These are phyloP conservation scores for Maniola hyperantus DNA, from an alignment of 2,888 invertebrate genomes.

Conservation along the genomic window DNA sequence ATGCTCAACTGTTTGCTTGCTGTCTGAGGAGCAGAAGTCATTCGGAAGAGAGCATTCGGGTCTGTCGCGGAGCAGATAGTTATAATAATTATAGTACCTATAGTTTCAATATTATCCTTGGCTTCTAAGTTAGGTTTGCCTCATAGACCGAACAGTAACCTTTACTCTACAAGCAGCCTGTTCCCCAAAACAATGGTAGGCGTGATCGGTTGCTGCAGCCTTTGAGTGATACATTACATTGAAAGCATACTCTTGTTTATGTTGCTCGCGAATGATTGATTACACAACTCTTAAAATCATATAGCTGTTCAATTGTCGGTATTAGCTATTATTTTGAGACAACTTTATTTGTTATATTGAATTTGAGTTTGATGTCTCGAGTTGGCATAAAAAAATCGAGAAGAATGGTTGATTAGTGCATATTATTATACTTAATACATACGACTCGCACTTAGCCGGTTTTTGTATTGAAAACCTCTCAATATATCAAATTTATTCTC, in stretches of 20 bases:
- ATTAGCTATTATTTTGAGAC: slow-evolving; percentile 21
- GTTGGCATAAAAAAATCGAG: neutral
- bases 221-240: slow-evolving; percentile 39
- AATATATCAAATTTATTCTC: too few relatives aligned
- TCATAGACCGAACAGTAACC: slow-evolving; percentile 15
- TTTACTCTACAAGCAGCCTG: slow-evolving; percentile 22
- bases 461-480: too few relatives aligned
- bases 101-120: slow-evolving; percentile 4
- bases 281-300: slow-evolving; percentile 35
- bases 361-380: slow-evolving; percentile 11
- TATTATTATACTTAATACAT: too few relatives aligned
- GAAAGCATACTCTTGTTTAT: slow-evolving; percentile 53
- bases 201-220: slow-evolving; percentile 34
- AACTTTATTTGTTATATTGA: slow-evolving; percentile 19
- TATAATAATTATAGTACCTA: neutral
- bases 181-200: slow-evolving; percentile 40
- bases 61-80: too few relatives aligned
- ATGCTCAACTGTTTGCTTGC: too few relatives aligned
- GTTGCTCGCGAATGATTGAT: slow-evolving; percentile 47
- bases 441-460: too few relatives aligned
- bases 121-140: neutral
- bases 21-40: too few relatives aligned
- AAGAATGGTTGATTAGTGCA: too few relatives aligned
- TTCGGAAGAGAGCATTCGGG: too few relatives aligned
- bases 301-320: slow-evolving; percentile 21